Evolutionary conservation across 2,888 invertebrate species (phyloP), one percentile per base, ranked within the genome.

Genomic region (Phymatocera aterrima): DNA sequence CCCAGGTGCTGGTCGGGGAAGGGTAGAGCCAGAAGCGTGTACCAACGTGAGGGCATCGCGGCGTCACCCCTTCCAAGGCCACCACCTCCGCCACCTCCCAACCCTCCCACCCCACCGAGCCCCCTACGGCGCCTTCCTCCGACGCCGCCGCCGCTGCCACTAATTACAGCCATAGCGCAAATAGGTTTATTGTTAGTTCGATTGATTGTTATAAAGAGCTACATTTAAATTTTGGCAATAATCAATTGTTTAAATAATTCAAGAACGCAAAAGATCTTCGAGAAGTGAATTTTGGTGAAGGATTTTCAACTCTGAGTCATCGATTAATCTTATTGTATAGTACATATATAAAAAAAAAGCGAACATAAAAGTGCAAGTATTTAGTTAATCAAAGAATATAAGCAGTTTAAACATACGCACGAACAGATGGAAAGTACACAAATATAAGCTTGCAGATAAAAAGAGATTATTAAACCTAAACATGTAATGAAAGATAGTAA

Each of bases 1-100:
- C 96, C 97, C 88, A 97, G 95, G 91, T 97, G 97, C 93, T 97
- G 97, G 93, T 97, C 97, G 88, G 97, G 97, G 92, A 97, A 97
- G 85, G 97, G 97, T 88, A 97, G 93, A 85, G 97, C 97, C 91
- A 97, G 94, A 87, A 97, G 94, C 82, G 97, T 97, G 93, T 96
- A 97, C 96, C 96, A 96, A 86, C 96, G 93, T 84, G 96, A 95
- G 79, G 96, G 96, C 93, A 95, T 94, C 88, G 94, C 94, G 77
- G 86, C 83, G 78, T 90, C 91, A 91, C 87, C 92, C 90, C 85
- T 91, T 87, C 85, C 83, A 60, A 84, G 90, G 87, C 87, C 83
- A 90, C 88, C 84, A 88, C 89, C 86, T 83, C 88, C 91, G 90
- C 88, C 85, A 91, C 90, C 87, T 89, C 91, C 89, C 90, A 88